These are phyloP conservation scores for Heloderma charlesbogerti DNA, from an alignment of 2,113 vertebrate genomes.

Conservation along the genomic window DNA sequence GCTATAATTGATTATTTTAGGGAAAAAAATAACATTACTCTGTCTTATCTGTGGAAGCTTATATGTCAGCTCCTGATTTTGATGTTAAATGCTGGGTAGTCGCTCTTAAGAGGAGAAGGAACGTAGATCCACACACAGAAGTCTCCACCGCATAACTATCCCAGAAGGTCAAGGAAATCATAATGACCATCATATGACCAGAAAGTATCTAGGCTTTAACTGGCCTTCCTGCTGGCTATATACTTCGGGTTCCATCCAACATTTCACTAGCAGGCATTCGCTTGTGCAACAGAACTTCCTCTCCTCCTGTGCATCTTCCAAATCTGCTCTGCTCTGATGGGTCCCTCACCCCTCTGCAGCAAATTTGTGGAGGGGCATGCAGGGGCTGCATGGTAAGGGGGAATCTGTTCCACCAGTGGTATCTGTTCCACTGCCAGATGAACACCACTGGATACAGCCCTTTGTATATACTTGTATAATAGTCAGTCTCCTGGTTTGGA, in stretches of 20 bases:
- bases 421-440: no score
- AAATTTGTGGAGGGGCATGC: no score
- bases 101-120: not conserved
- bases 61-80: not conserved
- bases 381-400: no score
- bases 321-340: no score
- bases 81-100: not conserved
- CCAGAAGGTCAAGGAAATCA: not conserved
- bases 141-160: not conserved
- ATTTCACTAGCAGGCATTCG: no score
- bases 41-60: not conserved
- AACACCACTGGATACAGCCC: not conserved
- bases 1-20: not conserved
- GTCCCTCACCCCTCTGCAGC: no score
- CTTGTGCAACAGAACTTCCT: no score
- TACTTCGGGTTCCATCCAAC: no score
- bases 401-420: no score
- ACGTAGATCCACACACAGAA: not conserved
- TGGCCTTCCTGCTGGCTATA: no score
- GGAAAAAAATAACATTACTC: not conserved
- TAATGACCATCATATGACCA: not conserved
- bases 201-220: not conserved
- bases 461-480: not conserved
- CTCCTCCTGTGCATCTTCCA: no score
- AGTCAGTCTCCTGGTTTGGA: not conserved